Percentiles rank a stretch among this genome's conserved stretches.
phyloP scores from a whole-genome alignment of 2,797 vertebrate genomes.

The Melanotaenia parkinsoni region DNA sequence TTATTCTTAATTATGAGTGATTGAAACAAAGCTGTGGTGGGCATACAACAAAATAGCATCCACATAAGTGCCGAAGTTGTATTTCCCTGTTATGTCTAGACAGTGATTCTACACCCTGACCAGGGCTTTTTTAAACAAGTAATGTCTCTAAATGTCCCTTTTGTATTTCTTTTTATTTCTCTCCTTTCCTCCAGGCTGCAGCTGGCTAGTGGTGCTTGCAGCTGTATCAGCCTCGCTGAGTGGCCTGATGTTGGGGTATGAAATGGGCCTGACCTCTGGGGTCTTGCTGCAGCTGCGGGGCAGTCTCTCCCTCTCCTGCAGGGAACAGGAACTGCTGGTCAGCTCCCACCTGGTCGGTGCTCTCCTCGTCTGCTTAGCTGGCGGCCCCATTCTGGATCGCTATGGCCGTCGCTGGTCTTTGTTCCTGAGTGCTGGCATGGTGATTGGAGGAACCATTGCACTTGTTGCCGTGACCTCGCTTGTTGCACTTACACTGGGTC shows the following conservation, averaged over 20 bases:
- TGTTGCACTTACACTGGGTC: conserved; percentile 82
- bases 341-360: conserved; percentile 92
- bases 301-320: conserved; percentile 87
- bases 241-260: conserved; percentile 94
- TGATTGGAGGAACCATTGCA: conserved; percentile 85
- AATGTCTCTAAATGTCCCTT: background rate
- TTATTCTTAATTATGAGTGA: too few species aligned
- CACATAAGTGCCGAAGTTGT: too few species aligned
- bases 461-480: conserved; percentile 85
- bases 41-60: background rate
- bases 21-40: background rate
- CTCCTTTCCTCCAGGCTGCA: conserved; percentile 82
- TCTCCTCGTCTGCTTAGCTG: conserved; percentile 87
- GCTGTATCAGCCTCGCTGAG: conserved; percentile 89
- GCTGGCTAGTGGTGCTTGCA: conserved; percentile 86
- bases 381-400: conserved; percentile 90
- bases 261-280: conserved; percentile 93
- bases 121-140: too few species aligned
- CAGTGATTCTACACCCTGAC: too few species aligned
- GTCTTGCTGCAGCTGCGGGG: conserved; percentile 91
- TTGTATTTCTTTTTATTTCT: conserved; percentile 5
- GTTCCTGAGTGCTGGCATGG: conserved; percentile 86
- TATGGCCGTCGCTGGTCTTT: conserved; percentile 90
- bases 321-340: conserved; percentile 91
- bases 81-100: too few species aligned